These are phyloP conservation scores for Spea hammondii DNA, from an alignment of 2,797 vertebrate species.

Conservation along the genomic window DNA sequence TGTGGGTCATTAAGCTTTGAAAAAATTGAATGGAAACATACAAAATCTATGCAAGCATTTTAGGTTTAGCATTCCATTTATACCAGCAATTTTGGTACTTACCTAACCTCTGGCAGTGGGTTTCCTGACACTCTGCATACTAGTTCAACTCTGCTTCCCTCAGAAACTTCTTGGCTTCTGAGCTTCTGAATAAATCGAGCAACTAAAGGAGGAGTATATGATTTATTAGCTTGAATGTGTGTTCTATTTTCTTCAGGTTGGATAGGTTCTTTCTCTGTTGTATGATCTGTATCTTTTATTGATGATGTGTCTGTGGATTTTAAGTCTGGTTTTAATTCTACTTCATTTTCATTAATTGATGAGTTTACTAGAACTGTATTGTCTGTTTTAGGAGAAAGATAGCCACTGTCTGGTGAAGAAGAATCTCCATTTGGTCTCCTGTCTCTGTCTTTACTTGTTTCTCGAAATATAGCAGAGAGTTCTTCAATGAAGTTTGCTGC, in stretches of 20 bases:
- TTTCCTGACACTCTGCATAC: constrained; percentile 87
- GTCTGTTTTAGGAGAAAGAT: constrained; percentile 83
- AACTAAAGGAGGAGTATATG: constrained; percentile 64
- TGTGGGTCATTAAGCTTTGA: no score
- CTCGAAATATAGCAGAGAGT: constrained; percentile 91
- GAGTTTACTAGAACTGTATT: constrained; percentile 54
- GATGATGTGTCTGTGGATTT: constrained; percentile 51
- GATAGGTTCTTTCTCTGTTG: constrained; percentile 24
- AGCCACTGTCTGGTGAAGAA: constrained; percentile 94
- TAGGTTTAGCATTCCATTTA: no score
- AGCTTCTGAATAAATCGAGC: constrained; percentile 91
- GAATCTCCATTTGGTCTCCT: constrained; percentile 81
- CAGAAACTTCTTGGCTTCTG: constrained; percentile 91
- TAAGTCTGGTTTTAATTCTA: constrained; percentile 50
- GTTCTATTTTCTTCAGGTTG: constrained; percentile 11
- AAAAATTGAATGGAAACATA: no score
- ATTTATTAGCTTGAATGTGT: constrained; percentile 51
- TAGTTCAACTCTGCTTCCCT: constrained; percentile 84
- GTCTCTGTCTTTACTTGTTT: constrained; percentile 73
- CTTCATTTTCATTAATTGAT: constrained; percentile 51
- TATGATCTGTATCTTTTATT: constrained; percentile 34
- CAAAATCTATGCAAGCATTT: no score
- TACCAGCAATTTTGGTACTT: constrained; percentile 39
- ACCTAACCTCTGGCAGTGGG: constrained; percentile 87
- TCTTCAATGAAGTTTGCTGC: constrained; percentile 93